These are phyloP conservation scores for Drosophila conformis DNA, from an alignment of 2,888 invertebrate genomes.

Conservation along the genomic window DNA sequence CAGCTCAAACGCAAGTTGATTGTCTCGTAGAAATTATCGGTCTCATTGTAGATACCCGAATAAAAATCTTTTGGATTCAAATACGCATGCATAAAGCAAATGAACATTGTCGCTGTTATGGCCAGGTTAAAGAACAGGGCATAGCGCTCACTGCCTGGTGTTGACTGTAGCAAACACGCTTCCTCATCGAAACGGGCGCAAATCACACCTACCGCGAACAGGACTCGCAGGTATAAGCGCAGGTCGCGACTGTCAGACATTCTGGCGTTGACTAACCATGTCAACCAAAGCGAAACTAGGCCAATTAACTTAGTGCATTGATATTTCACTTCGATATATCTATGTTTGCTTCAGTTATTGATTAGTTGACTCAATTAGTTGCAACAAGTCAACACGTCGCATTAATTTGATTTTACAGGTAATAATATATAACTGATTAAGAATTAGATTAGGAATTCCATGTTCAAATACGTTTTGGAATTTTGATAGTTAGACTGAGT, in stretches of 20 bases:
- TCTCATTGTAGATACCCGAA: slow-evolving; percentile 43
- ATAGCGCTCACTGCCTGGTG: slow-evolving; percentile 43
- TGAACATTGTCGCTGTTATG: background rate
- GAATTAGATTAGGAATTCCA: background rate
- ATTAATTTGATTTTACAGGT: background rate
- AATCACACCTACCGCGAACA: slow-evolving; percentile 53
- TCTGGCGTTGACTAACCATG: slow-evolving; percentile 24
- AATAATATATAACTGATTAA: background rate
- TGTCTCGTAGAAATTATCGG: slow-evolving; percentile 61
- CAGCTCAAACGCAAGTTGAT: slow-evolving; percentile 47
- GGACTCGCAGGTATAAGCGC: slow-evolving; percentile 43
- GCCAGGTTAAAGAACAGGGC: slow-evolving; percentile 27
- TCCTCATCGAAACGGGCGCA: slow-evolving; percentile 45
- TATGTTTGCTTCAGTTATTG: background rate
- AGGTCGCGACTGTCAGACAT: slow-evolving; percentile 56
- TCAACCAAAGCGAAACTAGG: background rate
- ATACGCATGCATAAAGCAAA: slow-evolving; percentile 29
- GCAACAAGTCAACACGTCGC: background rate
- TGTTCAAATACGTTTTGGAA: background rate
- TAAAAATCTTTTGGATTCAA: slow-evolving; percentile 31
- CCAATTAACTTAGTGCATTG: slow-evolving; percentile 26
- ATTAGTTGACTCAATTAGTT: slow-evolving; percentile 9
- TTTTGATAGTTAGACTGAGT: background rate
- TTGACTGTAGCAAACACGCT: slow-evolving; percentile 33
- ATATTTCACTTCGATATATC: slow-evolving; percentile 11